phyloP scores from a whole-genome alignment of 2,888 invertebrate genomes.

The Nemotelus nigrinus region DNA sequence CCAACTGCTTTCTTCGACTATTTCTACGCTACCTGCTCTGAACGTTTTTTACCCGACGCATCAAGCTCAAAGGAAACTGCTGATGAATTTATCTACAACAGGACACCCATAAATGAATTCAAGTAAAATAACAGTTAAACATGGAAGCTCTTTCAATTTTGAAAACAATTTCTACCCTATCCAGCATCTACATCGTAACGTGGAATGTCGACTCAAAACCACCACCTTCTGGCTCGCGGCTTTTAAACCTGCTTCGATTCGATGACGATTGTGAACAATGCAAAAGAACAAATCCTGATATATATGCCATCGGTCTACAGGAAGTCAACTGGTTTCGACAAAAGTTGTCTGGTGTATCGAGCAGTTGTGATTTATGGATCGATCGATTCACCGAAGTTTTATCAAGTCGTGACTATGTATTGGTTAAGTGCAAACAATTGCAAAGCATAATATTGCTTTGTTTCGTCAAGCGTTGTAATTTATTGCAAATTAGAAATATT shows the following conservation, averaged over 20 bases:
- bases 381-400: conserved; percentile 66
- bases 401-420: conserved; percentile 74
- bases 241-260: conserved; percentile 74
- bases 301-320: conserved; percentile 83
- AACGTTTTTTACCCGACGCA: background rate
- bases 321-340: conserved; percentile 86
- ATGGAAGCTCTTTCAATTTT: background rate
- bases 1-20: background rate
- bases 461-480: conserved; percentile 78
- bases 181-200: conserved; percentile 77
- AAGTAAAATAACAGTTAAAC: background rate
- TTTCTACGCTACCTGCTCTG: background rate
- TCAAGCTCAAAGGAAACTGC: background rate
- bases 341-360: conserved; percentile 77
- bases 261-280: conserved; percentile 67
- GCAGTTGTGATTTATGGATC: background rate
- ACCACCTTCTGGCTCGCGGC: conserved; percentile 74
- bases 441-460: conserved; percentile 81
- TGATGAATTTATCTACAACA: background rate
- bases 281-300: conserved; percentile 74
- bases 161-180: background rate
- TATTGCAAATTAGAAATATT: conserved; percentile 78
- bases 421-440: conserved; percentile 77
- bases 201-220: conserved; percentile 86
- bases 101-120: background rate